These are phyloP conservation scores for Enteromius argenteus DNA, from an alignment of 2,797 vertebrate genomes.

Conservation along the genomic window DNA sequence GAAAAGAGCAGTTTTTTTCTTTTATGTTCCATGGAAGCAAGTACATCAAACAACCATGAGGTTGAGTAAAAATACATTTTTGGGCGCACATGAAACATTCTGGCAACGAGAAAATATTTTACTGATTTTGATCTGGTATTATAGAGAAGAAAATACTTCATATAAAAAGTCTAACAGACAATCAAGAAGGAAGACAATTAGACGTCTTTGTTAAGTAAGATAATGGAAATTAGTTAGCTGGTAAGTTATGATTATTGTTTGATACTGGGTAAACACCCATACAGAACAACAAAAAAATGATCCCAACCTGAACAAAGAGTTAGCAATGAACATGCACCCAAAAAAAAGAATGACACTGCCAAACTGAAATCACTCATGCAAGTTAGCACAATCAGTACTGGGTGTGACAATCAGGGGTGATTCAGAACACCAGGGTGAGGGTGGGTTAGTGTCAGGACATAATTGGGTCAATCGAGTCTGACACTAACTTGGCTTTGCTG, in stretches of 20 bases:
- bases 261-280: background rate
- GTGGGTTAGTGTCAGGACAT: conserved; percentile 37
- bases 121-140: background rate
- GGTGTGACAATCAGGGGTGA: conserved; percentile 17
- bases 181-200: background rate
- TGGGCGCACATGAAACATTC: background rate
- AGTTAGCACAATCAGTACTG: conserved; percentile 18
- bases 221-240: background rate
- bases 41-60: background rate
- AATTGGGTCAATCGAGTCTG: conserved; percentile 66
- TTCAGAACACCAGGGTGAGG: conserved; percentile 46
- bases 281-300: background rate
- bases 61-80: background rate
- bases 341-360: conserved; percentile 14
- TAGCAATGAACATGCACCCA: conserved; percentile 63
- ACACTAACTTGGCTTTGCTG: conserved; percentile 88
- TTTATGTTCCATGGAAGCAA: background rate
- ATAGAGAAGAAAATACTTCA: background rate
- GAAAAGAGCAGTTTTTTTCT: background rate
- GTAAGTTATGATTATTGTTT: background rate
- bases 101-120: background rate
- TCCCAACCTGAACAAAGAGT: conserved; percentile 55
- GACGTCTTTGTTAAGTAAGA: background rate
- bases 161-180: background rate
- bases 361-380: conserved; percentile 18